Conservation (phyloP, 2,113 vertebrate genomes). For the Platichthys flesus region DNA sequence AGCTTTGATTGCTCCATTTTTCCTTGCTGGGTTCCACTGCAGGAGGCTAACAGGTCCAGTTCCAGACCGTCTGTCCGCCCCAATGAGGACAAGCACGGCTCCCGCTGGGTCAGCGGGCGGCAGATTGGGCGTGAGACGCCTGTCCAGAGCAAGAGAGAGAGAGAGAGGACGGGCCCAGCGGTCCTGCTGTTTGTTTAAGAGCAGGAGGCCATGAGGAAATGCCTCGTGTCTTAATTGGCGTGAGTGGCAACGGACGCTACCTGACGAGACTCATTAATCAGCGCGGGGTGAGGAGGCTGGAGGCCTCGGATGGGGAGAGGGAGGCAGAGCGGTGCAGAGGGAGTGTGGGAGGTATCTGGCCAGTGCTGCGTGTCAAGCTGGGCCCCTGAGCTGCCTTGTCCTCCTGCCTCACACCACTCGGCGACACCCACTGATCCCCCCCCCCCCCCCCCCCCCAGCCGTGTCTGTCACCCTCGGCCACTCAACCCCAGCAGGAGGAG, state of each 20-base stretch:
- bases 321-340: background rate
- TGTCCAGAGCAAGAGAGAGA: conserved; percentile 35
- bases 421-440: conserved; percentile 62
- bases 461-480: conserved; percentile 67
- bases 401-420: conserved; percentile 27
- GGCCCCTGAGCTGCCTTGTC: conserved; percentile 41
- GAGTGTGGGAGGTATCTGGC: conserved; percentile 14
- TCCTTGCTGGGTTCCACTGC: conserved; percentile 55
- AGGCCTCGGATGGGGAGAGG: conserved; percentile 37
- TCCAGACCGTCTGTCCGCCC: conserved; percentile 34
- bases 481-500: conserved; percentile 33
- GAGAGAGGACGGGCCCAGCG: conserved; percentile 45
- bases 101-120: conserved; percentile 58
- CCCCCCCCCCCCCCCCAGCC: conserved; percentile 70
- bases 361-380: conserved; percentile 14
- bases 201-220: conserved; percentile 65
- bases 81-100: conserved; percentile 39
- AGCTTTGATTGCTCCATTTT: conserved; percentile 73
- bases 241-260: conserved; percentile 78
- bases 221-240: conserved; percentile 80
- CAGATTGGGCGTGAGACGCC: conserved; percentile 66
- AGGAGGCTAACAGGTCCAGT: conserved; percentile 69
- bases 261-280: conserved; percentile 81
- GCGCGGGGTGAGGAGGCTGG: conserved; percentile 60
- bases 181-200: conserved; percentile 78